Base-by-base conservation (phyloP, 2,113 vertebrate genomes). In the Cephalopterus ornatus region DNA sequence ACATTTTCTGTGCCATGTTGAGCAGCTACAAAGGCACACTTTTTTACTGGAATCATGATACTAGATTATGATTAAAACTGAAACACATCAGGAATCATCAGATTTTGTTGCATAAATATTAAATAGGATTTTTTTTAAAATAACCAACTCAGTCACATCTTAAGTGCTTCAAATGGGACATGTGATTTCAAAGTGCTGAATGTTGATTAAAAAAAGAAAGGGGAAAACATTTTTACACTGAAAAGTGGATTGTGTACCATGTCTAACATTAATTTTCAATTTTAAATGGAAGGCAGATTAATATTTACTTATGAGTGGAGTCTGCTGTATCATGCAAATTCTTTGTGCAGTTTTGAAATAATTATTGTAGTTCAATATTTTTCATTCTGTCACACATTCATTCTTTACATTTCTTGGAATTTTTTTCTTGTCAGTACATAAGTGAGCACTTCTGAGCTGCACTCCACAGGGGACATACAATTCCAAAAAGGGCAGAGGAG, bases 401-500 rank as follows among this genome's bases (percentile, higher is more conserved):
- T 89, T 82, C 82, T 96, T 96, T 95, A 87, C 42, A 46, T 72
- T 89, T 95, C 56, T 76, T 84, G 26, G 3, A 1, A 0, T 7
- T 73, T 92, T 82, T 85, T 83, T 72, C n/a, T 85, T 88, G 65
- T 41, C n/a, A 44, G 65, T 85, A 91, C 28, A 2, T 94, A 97
- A 98, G 80, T 83, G 95, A 94, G 66, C 82, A 85, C 84, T 97
- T 98, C 73, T 96, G 53, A 95, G 46, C 83, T 92, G 46, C 35
- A 44, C 91, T 93, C 94, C 49, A 73, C 87, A 84, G 96, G 94
- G 85, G 93, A 96, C 89, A 96, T 89, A 76, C 88, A 97, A 93
- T 97, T 97, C 97, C 93, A 93, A 65, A 65, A 97, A 98, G 97
- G 94, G 95, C 95, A 97, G 86, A 94, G 56, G 96, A 88, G 67